These are phyloP conservation scores for Plodia interpunctella DNA, from an alignment of 1,140 invertebrate genomes.

Conservation along the genomic window DNA sequence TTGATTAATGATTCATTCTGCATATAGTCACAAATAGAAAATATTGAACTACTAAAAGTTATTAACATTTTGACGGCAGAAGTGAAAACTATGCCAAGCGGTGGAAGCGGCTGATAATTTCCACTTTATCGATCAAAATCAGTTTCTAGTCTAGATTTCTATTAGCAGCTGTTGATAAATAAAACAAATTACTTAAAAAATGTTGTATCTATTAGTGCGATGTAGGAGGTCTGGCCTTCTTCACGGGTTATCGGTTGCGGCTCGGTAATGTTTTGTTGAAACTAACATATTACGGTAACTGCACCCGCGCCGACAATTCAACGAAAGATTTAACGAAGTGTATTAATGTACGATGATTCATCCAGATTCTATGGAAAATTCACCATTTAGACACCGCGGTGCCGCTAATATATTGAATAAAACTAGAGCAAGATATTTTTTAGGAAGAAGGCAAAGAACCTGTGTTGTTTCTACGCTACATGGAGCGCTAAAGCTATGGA, in stretches of 20 bases:
- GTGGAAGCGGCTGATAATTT: neutral
- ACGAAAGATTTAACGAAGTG: slow-evolving; percentile 18
- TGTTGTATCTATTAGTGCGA: slow-evolving; percentile 7
- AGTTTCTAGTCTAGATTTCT: neutral
- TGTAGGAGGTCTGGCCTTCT: neutral
- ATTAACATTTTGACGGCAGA: neutral
- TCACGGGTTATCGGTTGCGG: neutral
- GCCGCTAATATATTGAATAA: neutral
- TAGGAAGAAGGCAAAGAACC: no score
- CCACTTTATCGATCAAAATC: slow-evolving; percentile 4
- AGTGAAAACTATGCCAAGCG: neutral
- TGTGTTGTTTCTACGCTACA: no score
- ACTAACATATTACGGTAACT: slow-evolving; percentile 39
- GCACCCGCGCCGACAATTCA: slow-evolving; percentile 24
- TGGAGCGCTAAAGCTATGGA: no score
- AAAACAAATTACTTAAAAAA: neutral
- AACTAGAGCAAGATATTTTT: neutral
- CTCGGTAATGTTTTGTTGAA: slow-evolving; percentile 35
- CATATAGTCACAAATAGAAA: neutral
- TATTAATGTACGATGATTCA: slow-evolving; percentile 3
- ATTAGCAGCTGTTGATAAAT: neutral
- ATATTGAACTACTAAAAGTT: neutral
- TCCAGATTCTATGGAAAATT: slow-evolving; percentile 4
- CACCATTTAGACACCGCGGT: neutral
- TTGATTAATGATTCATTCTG: no score